Conservation (phyloP, 2,113 vertebrate genomes). For the Urocolius indicus region DNA sequence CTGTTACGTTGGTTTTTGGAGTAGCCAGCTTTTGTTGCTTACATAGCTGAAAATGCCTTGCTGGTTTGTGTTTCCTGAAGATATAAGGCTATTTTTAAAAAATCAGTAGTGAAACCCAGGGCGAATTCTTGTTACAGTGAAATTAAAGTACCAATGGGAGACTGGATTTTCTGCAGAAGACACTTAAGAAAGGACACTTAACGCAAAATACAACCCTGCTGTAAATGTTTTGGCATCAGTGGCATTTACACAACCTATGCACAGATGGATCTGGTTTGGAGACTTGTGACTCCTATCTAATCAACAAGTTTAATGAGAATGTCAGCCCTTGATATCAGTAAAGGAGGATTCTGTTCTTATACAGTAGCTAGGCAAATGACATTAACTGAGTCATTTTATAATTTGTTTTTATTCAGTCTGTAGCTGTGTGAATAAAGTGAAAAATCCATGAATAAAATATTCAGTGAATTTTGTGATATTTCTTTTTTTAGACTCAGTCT, state of each 20-base stretch:
- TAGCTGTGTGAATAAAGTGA: slow-evolving; percentile 2
- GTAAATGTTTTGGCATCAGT: not conserved
- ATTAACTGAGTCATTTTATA: not conserved
- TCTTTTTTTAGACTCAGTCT: not conserved
- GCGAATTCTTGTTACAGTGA: not conserved
- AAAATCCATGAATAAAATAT: not conserved
- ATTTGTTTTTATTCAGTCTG: not conserved
- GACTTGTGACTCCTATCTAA: not conserved
- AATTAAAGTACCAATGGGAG: not conserved
- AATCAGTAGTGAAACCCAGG: not conserved
- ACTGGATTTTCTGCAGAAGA: not conserved
- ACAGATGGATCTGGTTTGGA: not conserved
- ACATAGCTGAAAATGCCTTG: not conserved
- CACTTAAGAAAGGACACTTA: not conserved
- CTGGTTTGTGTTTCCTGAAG: not conserved
- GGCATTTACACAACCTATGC: not conserved
- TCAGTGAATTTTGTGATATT: not conserved
- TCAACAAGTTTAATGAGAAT: not conserved
- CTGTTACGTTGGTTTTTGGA: not conserved
- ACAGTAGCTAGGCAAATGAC: not conserved
- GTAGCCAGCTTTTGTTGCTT: not conserved
- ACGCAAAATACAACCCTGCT: not conserved
- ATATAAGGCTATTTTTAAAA: not conserved
- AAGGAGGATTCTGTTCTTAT: not conserved
- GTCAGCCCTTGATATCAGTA: not conserved